phyloP scores from a whole-genome alignment of 2,113 vertebrate species.

The Labrus mixtus region DNA sequence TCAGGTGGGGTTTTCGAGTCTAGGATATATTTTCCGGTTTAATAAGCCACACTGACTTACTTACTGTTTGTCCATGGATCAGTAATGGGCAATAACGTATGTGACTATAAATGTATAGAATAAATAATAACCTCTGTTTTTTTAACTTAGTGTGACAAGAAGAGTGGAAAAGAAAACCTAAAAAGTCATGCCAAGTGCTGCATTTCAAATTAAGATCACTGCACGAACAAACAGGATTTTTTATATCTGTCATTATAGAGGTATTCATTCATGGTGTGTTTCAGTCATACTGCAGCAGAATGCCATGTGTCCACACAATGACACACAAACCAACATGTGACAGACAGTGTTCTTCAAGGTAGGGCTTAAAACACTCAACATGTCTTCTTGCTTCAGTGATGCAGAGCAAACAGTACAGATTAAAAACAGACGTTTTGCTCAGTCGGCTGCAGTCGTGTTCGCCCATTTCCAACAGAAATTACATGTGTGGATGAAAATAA shows the following conservation, averaged over 20 bases:
- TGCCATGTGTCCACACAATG: constrained; percentile 5
- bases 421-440: constrained; percentile 52
- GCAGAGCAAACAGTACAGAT: constrained; percentile 53
- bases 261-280: constrained; percentile 20
- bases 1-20: constrained; percentile 67
- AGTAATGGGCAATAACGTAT: constrained; percentile 58
- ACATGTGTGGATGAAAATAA: constrained; percentile 23
- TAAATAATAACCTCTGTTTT: constrained; percentile 45
- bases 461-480: constrained; percentile 36
- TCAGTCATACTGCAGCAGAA: constrained; percentile 20
- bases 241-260: neutral
- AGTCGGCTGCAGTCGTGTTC: constrained; percentile 22
- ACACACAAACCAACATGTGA: constrained; percentile 31
- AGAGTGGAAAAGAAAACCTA: constrained; percentile 53
- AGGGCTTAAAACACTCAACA: neutral
- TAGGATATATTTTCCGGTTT: constrained; percentile 55
- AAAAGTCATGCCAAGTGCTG: neutral
- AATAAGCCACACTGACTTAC: constrained; percentile 54
- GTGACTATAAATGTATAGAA: constrained; percentile 38
- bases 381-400: constrained; percentile 44
- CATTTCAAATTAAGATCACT: constrained; percentile 6
- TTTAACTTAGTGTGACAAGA: constrained; percentile 44
- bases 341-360: constrained; percentile 20
- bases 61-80: constrained; percentile 51
- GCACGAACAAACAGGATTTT: constrained; percentile 6